phyloP scores from a whole-genome alignment of 1,140 invertebrate species.

The Agrypnia vestita region DNA sequence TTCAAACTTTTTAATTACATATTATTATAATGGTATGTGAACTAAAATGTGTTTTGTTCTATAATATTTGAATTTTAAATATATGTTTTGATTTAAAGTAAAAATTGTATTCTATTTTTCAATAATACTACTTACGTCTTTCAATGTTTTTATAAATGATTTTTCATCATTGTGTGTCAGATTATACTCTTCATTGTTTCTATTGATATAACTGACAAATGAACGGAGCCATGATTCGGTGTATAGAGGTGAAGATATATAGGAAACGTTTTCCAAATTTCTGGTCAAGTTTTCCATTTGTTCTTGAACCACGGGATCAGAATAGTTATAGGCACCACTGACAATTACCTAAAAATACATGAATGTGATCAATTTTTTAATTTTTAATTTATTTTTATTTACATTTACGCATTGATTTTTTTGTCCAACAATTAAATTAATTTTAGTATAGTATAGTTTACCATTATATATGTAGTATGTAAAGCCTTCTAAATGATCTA shows the following conservation, averaged over 20 bases:
- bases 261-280: constrained; percentile 86
- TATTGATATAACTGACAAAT: constrained; percentile 85
- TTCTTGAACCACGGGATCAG: constrained; percentile 83
- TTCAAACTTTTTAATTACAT: too few species aligned
- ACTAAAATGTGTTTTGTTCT: too few species aligned
- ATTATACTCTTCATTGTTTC: constrained; percentile 84
- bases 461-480: constrained; percentile 8
- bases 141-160: constrained; percentile 83
- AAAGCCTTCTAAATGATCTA: too few species aligned
- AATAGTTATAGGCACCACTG: constrained; percentile 89
- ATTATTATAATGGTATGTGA: too few species aligned
- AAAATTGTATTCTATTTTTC: too few species aligned
- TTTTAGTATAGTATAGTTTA: neutral
- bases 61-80: too few species aligned
- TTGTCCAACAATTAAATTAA: neutral
- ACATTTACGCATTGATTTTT: too few species aligned
- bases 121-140: constrained; percentile 75
- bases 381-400: too few species aligned
- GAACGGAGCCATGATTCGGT: constrained; percentile 94
- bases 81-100: too few species aligned
- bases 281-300: constrained; percentile 86
- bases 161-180: constrained; percentile 82
- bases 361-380: neutral
- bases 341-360: constrained; percentile 83
- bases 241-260: constrained; percentile 84